These are phyloP conservation scores for Microplitis deprimator DNA, from an alignment of 2,888 invertebrate genomes.

Conservation along the genomic window DNA sequence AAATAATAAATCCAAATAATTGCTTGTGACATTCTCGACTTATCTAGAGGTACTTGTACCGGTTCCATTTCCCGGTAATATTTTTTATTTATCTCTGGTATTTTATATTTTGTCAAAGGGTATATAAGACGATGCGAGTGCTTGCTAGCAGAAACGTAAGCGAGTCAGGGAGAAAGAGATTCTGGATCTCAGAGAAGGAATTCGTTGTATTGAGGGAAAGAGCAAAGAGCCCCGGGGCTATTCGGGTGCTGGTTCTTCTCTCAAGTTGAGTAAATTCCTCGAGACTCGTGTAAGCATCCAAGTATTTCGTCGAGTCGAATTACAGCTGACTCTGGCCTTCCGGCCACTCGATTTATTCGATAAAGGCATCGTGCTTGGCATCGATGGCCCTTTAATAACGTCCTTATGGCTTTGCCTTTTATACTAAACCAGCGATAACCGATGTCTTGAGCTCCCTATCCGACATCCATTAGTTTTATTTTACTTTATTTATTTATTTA, in stretches of 20 bases:
- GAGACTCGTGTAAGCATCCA: conserved; percentile 29
- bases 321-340: conserved; percentile 29
- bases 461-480: background rate
- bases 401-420: conserved; percentile 13
- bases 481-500: conserved; percentile 14
- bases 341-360: conserved; percentile 31
- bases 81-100: background rate
- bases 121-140: background rate
- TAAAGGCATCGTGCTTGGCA: conserved; percentile 33
- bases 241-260: background rate
- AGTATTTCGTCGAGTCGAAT: conserved; percentile 33
- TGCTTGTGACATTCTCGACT: too few relatives aligned
- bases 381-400: conserved; percentile 38
- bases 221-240: background rate
- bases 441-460: background rate
- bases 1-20: background rate
- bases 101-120: conserved; percentile 1
- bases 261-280: conserved; percentile 4
- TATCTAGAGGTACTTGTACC: too few relatives aligned
- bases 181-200: background rate
- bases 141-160: background rate
- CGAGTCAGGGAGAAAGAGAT: background rate
- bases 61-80: background rate
- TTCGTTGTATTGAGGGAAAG: conserved; percentile 9
- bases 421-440: background rate